Percentiles rank a stretch among this genome's conserved stretches.
Evolutionary conservation across 2,888 invertebrate genomes (phyloP).

Genomic region (Drosophila multiciliata): DNA sequence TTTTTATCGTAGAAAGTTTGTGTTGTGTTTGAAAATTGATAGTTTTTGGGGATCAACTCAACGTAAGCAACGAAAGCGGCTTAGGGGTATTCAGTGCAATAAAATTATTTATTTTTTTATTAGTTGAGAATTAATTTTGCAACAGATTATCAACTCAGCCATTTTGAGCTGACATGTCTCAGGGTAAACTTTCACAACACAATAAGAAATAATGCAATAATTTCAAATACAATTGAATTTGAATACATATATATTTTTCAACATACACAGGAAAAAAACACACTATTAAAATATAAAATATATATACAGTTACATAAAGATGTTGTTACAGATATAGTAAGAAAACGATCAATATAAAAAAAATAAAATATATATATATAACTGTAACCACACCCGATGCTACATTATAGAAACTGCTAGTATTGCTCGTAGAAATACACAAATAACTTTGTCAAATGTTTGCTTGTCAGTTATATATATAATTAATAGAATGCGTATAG

Average conservation of each 20-base stretch:
- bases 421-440: not conserved
- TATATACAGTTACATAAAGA: not conserved
- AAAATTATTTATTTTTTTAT: not conserved
- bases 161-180: not conserved
- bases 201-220: not conserved
- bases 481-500: not conserved
- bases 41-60: not conserved
- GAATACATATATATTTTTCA: not conserved
- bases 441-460: not conserved
- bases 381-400: not conserved
- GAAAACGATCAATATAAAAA: not conserved
- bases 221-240: not conserved
- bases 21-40: constrained; percentile 6
- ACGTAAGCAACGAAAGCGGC: not conserved
- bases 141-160: not conserved
- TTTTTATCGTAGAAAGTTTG: constrained; percentile 4
- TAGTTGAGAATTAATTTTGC: not conserved
- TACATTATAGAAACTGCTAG: constrained; percentile 3
- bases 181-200: not conserved
- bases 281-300: not conserved
- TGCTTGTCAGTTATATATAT: not conserved
- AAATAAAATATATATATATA: not conserved
- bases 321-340: not conserved
- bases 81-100: not conserved
- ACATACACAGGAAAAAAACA: not conserved